Evolutionary conservation across 2,113 vertebrate species (phyloP).

Genomic region (Eurypyga helias): DNA sequence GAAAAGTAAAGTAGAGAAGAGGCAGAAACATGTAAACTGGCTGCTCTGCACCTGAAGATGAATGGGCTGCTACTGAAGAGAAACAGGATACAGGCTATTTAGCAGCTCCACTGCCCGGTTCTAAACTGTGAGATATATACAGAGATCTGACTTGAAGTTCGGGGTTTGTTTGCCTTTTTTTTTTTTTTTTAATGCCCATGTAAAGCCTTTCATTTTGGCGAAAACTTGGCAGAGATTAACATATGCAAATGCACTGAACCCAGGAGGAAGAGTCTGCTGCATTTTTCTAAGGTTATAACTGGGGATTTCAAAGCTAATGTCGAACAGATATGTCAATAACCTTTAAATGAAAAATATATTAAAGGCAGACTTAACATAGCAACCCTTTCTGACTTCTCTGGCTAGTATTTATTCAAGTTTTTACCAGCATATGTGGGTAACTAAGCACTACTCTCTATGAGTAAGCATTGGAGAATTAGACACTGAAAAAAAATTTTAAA

Average conservation of each 20-base stretch:
- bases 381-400: neutral
- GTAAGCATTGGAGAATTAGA: neutral
- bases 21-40: constrained; percentile 63
- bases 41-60: constrained; percentile 75
- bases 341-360: constrained; percentile 2
- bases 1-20: constrained; percentile 61
- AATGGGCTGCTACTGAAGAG: constrained; percentile 88
- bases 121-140: constrained; percentile 76
- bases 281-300: constrained; percentile 13
- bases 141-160: constrained; percentile 47
- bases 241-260: constrained; percentile 1
- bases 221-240: constrained; percentile 33
- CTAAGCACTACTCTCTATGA: neutral
- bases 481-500: neutral
- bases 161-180: neutral
- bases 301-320: neutral
- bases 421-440: neutral
- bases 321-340: neutral
- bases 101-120: constrained; percentile 76
- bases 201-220: constrained; percentile 39
- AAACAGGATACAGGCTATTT: constrained; percentile 87
- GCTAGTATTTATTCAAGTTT: neutral
- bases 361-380: constrained; percentile 1
- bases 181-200: neutral
- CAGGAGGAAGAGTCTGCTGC: neutral